Conservation (phyloP, 2,113 vertebrate species). For the Cebus imitator region DNA sequence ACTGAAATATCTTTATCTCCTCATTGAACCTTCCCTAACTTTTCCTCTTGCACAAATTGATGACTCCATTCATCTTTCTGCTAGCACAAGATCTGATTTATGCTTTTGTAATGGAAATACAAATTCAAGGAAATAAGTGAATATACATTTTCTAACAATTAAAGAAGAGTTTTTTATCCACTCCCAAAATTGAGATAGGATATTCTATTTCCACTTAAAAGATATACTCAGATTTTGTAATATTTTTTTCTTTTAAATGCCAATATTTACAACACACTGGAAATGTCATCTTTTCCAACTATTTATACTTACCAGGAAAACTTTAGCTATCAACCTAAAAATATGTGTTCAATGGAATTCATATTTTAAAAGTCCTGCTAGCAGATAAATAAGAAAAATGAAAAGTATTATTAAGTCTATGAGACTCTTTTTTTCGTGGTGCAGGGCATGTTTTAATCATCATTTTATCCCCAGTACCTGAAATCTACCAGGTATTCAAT, state of each 20-base stretch:
- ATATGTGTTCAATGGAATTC: neutral
- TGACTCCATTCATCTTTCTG: neutral
- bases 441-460: neutral
- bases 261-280: conserved; percentile 5
- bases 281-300: neutral
- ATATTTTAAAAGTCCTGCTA: conserved; percentile 29
- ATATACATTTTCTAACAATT: neutral
- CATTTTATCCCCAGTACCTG: neutral
- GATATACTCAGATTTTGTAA: neutral
- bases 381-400: neutral
- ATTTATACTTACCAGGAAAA: neutral
- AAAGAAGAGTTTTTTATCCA: neutral
- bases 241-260: conserved; percentile 5
- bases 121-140: neutral
- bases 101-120: neutral
- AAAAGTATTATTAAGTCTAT: neutral
- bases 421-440: neutral
- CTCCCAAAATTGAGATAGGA: neutral
- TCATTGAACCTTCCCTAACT: neutral
- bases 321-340: conserved; percentile 29
- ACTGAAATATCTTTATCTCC: neutral
- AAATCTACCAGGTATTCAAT: neutral
- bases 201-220: conserved; percentile 36
- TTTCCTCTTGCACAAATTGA: neutral
- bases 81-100: neutral